Conservation (phyloP, 2,797 vertebrate species). For the Melanitta fusca region DNA sequence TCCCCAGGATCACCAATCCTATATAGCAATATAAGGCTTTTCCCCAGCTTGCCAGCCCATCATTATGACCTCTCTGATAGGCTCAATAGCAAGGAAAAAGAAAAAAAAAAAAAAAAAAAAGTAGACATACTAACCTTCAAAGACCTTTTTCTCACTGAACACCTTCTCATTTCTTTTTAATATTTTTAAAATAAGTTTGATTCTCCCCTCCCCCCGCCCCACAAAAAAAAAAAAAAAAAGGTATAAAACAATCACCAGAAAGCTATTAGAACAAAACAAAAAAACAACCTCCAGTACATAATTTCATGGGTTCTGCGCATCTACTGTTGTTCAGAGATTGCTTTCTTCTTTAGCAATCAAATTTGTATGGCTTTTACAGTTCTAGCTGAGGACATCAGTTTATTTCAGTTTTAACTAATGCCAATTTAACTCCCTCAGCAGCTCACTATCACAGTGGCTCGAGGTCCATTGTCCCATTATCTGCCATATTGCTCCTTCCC, state of each 20-base stretch:
- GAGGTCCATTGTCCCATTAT: neutral
- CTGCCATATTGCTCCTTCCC: neutral
- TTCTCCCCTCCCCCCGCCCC: neutral
- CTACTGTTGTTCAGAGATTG: neutral
- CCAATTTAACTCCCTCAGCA: constrained; percentile 22
- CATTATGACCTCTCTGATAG: neutral
- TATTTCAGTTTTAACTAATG: constrained; percentile 38
- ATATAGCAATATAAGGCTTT: neutral
- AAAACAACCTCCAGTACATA: neutral
- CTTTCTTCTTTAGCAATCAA: neutral
- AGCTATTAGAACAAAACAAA: neutral
- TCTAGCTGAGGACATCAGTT: constrained; percentile 7
- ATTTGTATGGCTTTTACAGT: constrained; percentile 7
- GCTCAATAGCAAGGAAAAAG: neutral
- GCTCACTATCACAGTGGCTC: neutral
- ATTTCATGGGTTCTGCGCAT: constrained; percentile 29
- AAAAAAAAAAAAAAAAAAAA: neutral
- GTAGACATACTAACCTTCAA: neutral
- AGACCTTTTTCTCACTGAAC: neutral
- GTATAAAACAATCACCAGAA: neutral
- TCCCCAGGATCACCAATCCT: neutral
- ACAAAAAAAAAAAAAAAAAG: neutral
- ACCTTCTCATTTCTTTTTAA: neutral
- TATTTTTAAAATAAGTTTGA: no score
- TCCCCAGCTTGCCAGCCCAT: neutral